These are phyloP conservation scores for Caranx ignobilis DNA, from an alignment of 2,113 vertebrate genomes.

Conservation along the genomic window DNA sequence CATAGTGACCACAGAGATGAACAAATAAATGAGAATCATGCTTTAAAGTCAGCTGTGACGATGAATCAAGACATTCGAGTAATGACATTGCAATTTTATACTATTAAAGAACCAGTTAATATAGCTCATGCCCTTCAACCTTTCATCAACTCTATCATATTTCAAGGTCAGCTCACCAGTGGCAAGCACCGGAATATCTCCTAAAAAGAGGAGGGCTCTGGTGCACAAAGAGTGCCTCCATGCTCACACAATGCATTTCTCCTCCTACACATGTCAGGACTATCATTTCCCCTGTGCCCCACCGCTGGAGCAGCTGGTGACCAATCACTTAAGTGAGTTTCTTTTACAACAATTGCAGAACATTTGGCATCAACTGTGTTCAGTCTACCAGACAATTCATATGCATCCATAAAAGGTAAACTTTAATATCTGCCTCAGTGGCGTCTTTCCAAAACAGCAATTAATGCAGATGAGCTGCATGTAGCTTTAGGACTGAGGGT, in stretches of 20 bases:
- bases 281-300: not conserved
- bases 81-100: constrained; percentile 50
- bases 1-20: constrained; percentile 14
- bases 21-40: constrained; percentile 42
- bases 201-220: constrained; percentile 14
- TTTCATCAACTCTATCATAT: constrained; percentile 48
- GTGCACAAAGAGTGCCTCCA: not conserved
- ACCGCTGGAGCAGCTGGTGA: not conserved
- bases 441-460: constrained; percentile 10
- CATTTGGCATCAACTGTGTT: constrained; percentile 12
- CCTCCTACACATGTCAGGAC: not conserved
- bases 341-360: not conserved
- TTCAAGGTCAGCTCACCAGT: constrained; percentile 32
- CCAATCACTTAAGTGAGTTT: constrained; percentile 1
- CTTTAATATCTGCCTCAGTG: not conserved
- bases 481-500: not conserved
- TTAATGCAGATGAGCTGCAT: not conserved
- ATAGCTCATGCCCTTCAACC: constrained; percentile 8
- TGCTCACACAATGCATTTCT: not conserved
- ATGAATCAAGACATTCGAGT: constrained; percentile 61
- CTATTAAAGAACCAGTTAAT: constrained; percentile 17
- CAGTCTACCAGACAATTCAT: constrained; percentile 13
- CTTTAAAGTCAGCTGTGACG: constrained; percentile 68
- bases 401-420: constrained; percentile 17
- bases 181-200: constrained; percentile 34